Base-by-base conservation (phyloP, 2,888 invertebrate genomes). In the Chaetoderma sp. region DNA sequence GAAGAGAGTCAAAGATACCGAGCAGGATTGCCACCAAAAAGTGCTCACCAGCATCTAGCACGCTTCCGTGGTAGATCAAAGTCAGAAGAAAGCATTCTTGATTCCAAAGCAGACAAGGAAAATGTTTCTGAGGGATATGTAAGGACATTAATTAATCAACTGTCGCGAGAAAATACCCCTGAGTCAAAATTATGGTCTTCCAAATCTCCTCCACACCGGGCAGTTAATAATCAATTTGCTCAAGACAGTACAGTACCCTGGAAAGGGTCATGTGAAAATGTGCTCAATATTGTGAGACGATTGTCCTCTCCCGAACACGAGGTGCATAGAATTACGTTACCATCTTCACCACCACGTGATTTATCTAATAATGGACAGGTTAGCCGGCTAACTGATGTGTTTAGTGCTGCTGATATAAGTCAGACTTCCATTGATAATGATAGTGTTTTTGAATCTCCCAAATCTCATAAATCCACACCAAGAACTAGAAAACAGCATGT, bases 1-100 rank as follows among this genome's bases (percentile, higher is more conserved):
- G 74, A 83, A 52, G 83, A 83, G 60, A 81, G 81, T 70, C 77
- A 79, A 64, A 74, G 77, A 42, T 81, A 79, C 62, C 68, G 80
- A 65, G 32, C 32, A 18, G 80, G 80, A 27, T 79, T 80, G 61
- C 77, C 79, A 50, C 72, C 76, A 32, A 78, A 78, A 54, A 71
- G 79, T 59, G 30, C 28, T 21, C 16, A 32, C 2, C 52, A 30
- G 28, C 28, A 33, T 4, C 52, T 52, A n/a, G 52, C 28, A 33
- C 32, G 30, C 2, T 32, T 52, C 32, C 74, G 77, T 57, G 68
- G 69, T 56, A 59, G 69, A 54, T 71, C 69, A 50, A 73, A 75
- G 63, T 68, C 65, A 16, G 74, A 77, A 32, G 73, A 74, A 32
- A 70, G 63, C 59, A 55, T 66, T 50, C 28, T 28, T 28, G 32